Evolutionary conservation across 35 echinoderm and acorn worm species (phyloP).

Genomic region (Eucidaris tribuloides): DNA sequence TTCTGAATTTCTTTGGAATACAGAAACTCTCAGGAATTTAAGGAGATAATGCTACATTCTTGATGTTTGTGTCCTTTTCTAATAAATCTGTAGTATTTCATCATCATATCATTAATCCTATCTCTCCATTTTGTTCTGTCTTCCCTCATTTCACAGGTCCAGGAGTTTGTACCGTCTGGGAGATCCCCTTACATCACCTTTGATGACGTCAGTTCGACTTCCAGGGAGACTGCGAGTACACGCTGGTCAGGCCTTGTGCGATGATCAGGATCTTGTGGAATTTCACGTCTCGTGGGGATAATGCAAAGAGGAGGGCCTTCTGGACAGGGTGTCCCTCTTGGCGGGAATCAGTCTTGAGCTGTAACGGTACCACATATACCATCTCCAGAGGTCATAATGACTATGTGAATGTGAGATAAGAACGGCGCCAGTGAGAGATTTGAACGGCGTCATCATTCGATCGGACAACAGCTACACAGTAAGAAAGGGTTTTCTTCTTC

Average conservation of each 20-base stretch:
- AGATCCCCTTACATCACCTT: constrained; percentile 68
- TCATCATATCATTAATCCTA: too few relatives aligned
- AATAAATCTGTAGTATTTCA: too few relatives aligned
- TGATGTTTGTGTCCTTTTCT: too few relatives aligned
- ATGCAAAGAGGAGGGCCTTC: constrained; percentile 48
- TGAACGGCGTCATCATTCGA: constrained; percentile 10
- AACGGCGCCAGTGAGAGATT: not conserved
- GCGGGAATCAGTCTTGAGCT: constrained; percentile 31
- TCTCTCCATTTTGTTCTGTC: too few relatives aligned
- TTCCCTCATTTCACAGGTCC: too few relatives aligned
- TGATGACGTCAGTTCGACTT: constrained; percentile 50
- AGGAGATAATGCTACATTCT: too few relatives aligned
- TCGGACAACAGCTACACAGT: not conserved
- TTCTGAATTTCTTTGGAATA: too few relatives aligned
- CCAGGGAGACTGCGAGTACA: constrained; percentile 77
- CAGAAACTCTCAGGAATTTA: too few relatives aligned
- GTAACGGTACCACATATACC: constrained; percentile 32
- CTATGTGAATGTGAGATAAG: constrained; percentile 27
- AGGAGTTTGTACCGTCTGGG: constrained; percentile 56
- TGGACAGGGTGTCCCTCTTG: constrained; percentile 33
- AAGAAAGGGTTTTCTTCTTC: too few relatives aligned
- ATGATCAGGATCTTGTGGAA: not conserved
- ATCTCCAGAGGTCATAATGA: constrained; percentile 6
- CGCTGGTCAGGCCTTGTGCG: constrained; percentile 38
- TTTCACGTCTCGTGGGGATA: constrained; percentile 53